A percentile compares a stretch with the other conserved stretches of the same genome.
Conservation (phyloP, 53 echinoderm and acorn worm species). For the Echinarachnius parma region DNA sequence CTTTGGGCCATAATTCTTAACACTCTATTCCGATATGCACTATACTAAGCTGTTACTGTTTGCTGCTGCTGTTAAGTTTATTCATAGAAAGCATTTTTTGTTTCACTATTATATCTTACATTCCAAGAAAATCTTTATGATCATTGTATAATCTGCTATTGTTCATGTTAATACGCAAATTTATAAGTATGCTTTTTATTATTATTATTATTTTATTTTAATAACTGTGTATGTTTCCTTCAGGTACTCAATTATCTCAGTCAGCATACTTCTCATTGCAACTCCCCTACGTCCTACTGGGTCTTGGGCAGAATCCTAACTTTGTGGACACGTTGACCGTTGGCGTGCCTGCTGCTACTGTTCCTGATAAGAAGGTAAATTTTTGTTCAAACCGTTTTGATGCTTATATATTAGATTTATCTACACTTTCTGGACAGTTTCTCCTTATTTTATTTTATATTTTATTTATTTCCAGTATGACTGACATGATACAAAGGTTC, state of each 20-base stretch:
- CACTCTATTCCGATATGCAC: no score
- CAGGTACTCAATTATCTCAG: slow-evolving; percentile 87
- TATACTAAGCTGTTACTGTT: no score
- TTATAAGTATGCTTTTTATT: background rate
- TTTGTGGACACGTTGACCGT: slow-evolving; percentile 74
- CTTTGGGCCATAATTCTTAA: no score
- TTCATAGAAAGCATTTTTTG: no score
- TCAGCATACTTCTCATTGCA: slow-evolving; percentile 87
- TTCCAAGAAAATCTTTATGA: background rate
- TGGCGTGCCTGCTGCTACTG: slow-evolving; percentile 49
- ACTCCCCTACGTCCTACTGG: slow-evolving; percentile 80
- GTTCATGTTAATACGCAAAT: background rate
- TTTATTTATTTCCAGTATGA: no score
- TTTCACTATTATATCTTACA: background rate
- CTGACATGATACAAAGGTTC: no score
- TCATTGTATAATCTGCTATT: background rate
- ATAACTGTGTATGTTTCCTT: background rate
- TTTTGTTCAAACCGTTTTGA: no score
- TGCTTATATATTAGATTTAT: no score
- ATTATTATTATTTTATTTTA: background rate
- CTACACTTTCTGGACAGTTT: no score
- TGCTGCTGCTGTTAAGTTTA: no score
- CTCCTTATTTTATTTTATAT: no score
- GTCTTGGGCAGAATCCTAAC: slow-evolving; percentile 92
- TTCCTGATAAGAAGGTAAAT: slow-evolving; percentile 11